phyloP scores from a whole-genome alignment of 2,113 vertebrate species.

The Prionailurus viverrinus region DNA sequence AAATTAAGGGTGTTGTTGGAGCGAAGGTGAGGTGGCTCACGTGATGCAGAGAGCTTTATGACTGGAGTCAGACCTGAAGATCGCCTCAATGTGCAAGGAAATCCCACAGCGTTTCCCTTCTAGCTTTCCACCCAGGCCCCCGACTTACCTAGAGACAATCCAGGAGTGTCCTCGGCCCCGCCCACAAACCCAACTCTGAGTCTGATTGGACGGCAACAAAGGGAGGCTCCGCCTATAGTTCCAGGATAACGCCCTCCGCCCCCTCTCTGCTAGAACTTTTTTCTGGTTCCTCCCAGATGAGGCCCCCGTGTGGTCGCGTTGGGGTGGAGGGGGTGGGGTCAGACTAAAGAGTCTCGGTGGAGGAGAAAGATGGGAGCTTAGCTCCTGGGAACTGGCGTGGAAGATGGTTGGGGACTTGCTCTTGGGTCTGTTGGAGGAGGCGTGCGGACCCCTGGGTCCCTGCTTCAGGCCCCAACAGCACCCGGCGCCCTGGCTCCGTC shows the following conservation, averaged over 20 bases:
- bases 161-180: background rate
- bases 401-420: background rate
- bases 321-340: background rate
- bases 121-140: background rate
- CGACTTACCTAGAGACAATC: background rate
- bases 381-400: background rate
- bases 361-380: background rate
- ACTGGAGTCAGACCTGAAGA: background rate
- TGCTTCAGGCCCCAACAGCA: constrained; percentile 70
- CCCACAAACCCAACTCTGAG: constrained; percentile 37
- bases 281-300: background rate
- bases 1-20: background rate
- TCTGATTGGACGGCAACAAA: constrained; percentile 64
- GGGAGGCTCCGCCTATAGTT: background rate
- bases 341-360: background rate
- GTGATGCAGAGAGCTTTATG: background rate
- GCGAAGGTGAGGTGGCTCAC: background rate
- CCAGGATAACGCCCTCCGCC: constrained; percentile 29
- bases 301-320: background rate
- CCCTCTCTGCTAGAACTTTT: background rate
- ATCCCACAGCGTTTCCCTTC: background rate
- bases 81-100: background rate
- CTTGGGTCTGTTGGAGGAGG: background rate
- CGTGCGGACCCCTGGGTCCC: background rate
- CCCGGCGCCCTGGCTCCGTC: constrained; percentile 73